Conservation (phyloP, 2,888 invertebrate species). For the Monopis laevigella region DNA sequence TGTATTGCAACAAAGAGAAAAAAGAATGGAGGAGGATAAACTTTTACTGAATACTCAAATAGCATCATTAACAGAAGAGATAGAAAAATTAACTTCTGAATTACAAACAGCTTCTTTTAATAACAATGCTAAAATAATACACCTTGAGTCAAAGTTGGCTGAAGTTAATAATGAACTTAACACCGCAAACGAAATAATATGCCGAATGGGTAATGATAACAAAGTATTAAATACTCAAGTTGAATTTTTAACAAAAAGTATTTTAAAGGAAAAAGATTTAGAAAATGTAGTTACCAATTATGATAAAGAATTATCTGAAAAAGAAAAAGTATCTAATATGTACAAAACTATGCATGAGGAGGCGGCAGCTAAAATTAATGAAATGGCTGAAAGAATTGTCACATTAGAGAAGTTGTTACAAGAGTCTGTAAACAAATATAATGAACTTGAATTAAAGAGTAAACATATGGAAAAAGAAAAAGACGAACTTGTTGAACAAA, state of each 20-base stretch:
- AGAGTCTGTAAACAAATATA: constrained; percentile 83
- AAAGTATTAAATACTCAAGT: constrained; percentile 73
- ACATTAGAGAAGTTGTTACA: constrained; percentile 79
- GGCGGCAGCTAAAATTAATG: constrained; percentile 78
- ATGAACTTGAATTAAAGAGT: constrained; percentile 78
- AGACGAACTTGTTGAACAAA: constrained; percentile 73
- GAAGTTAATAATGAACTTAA: constrained; percentile 83
- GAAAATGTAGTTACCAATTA: constrained; percentile 80
- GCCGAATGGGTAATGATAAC: constrained; percentile 74
- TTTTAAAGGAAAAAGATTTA: constrained; percentile 76
- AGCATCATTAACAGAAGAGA: constrained; percentile 78
- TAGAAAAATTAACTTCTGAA: constrained; percentile 81
- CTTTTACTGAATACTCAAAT: constrained; percentile 80
- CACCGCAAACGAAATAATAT: constrained; percentile 74
- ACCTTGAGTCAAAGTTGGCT: constrained; percentile 77
- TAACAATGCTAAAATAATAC: constrained; percentile 65
- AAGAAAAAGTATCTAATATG: constrained; percentile 83
- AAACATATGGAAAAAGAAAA: constrained; percentile 73
- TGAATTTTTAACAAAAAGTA: constrained; percentile 76
- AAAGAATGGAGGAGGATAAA: constrained; percentile 85
- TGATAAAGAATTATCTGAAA: constrained; percentile 84
- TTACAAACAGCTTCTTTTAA: constrained; percentile 80
- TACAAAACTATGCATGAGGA: constrained; percentile 86
- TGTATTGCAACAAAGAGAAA: constrained; percentile 82
- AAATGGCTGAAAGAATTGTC: constrained; percentile 78